phyloP scores from a whole-genome alignment of 2,888 invertebrate genomes.

The Lapara coniferarum region DNA sequence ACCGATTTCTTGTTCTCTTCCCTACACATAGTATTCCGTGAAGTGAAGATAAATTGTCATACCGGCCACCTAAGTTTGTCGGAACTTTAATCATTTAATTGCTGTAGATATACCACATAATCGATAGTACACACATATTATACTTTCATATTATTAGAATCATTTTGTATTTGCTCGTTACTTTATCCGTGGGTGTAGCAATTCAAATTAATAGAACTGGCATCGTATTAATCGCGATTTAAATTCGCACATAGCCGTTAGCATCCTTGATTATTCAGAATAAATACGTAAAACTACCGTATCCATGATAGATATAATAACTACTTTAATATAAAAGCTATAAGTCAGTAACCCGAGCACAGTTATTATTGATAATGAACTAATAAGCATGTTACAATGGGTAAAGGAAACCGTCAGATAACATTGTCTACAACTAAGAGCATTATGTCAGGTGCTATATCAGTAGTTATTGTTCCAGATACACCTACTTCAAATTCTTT shows the following conservation, averaged over 20 bases:
- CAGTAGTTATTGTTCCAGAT: background rate
- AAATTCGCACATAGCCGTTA: background rate
- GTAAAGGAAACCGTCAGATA: background rate
- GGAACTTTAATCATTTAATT: too few species aligned
- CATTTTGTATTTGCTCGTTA: too few species aligned
- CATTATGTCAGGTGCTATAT: slow-evolving; percentile 6
- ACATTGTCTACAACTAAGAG: slow-evolving; percentile 1
- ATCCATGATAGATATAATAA: background rate
- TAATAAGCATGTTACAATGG: slow-evolving; percentile 1
- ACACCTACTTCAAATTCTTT: slow-evolving; percentile 1
- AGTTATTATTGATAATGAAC: slow-evolving; percentile 17
- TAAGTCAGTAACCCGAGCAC: background rate
- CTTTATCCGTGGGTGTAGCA: background rate
- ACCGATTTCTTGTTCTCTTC: too few species aligned
- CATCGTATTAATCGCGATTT: background rate
- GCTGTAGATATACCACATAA: too few species aligned
- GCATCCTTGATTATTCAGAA: too few species aligned
- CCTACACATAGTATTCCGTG: too few species aligned
- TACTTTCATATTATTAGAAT: too few species aligned
- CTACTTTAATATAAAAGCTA: background rate
- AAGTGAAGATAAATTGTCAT: too few species aligned
- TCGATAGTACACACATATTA: too few species aligned
- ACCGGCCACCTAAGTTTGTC: too few species aligned
- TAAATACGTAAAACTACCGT: background rate
- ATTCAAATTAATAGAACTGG: background rate